A percentile compares a stretch with the other conserved stretches of the same genome.
Evolutionary conservation across 2,888 invertebrate genomes (phyloP).

Genomic region (Phasia obesa): DNA sequence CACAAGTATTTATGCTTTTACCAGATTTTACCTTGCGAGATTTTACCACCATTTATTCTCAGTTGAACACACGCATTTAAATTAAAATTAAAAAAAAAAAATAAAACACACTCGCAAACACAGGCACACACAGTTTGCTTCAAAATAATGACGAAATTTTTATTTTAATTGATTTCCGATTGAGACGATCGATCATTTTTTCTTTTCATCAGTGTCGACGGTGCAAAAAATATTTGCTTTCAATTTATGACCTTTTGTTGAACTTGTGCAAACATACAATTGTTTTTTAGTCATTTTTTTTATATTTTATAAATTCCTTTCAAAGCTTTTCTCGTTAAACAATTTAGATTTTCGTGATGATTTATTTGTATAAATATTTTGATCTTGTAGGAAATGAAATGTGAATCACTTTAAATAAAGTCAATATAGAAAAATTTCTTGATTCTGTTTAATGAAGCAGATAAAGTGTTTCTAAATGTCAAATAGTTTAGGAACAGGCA

Average conservation of each 20-base stretch:
- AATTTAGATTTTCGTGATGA: conserved; percentile 32
- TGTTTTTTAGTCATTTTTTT: too few relatives aligned
- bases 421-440: conserved; percentile 15
- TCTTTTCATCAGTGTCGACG: too few relatives aligned
- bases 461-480: not conserved
- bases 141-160: conserved; percentile 34
- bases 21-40: conserved; percentile 14
- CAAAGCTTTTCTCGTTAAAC: too few relatives aligned
- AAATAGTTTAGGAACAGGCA: too few relatives aligned
- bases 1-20: not conserved
- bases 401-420: conserved; percentile 11
- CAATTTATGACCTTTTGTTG: not conserved
- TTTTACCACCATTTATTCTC: not conserved
- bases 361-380: conserved; percentile 16
- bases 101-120: too few relatives aligned
- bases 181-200: conserved; percentile 36
- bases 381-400: conserved; percentile 21
- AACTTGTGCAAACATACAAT: not conserved
- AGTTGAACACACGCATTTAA: conserved; percentile 2
- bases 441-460: not conserved
- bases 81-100: too few relatives aligned
- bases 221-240: conserved; percentile 7
- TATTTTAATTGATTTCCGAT: conserved; percentile 37
- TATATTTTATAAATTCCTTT: conserved; percentile 3
- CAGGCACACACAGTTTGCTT: not conserved